Evolutionary conservation across 2,797 vertebrate species (phyloP), one percentile per base, ranked within the genome.

Genomic region (Sebastes vulpes): DNA sequence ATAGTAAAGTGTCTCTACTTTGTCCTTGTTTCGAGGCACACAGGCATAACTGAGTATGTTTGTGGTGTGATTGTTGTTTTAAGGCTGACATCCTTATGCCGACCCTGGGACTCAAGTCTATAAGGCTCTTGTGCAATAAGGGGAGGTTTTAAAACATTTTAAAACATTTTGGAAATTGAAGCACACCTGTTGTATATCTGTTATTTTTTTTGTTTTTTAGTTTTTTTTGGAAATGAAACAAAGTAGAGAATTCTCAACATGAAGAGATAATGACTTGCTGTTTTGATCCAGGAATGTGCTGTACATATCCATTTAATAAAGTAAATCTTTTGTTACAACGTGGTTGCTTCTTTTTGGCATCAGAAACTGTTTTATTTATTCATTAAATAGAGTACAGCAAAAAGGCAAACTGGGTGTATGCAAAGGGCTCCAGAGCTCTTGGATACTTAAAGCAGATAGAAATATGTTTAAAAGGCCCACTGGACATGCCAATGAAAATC

Each of bases 261-360:
- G 70, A 83, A 81, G 61, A 23, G 6, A 75, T 76, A 32, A 71
- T 53, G 18, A 91, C 11, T 69, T 72, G 48, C 65, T 87, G 77
- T 85, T 87, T 84, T 87, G 66, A 89, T 74, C 64, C 75, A 88
- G 83, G 78, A 87, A 84, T 88, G 87, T 92, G 87, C 84, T 94
- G 89, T 93, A 92, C 73, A 92, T 89, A 91, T 87, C 76, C 72
- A 85, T 90, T 87, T 89, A 93, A 92, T 93, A 93, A 92, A 93
- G 32, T 63, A 1, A 65, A 29, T 72, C 59, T 88, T 90, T 91
- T 90, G 88, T 83, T 89, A 90, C 4, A 16, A 50, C 9, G 1
- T 25, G 66, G 14, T 9, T 65, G 20, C 1, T 46, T 11, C 12
- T 65, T 57, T 16, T 56, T 46, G 18, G 4, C 6, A 3, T 26